Evolutionary conservation across 2,888 invertebrate genomes (phyloP).

Genomic region (Cynaeus angustus): DNA sequence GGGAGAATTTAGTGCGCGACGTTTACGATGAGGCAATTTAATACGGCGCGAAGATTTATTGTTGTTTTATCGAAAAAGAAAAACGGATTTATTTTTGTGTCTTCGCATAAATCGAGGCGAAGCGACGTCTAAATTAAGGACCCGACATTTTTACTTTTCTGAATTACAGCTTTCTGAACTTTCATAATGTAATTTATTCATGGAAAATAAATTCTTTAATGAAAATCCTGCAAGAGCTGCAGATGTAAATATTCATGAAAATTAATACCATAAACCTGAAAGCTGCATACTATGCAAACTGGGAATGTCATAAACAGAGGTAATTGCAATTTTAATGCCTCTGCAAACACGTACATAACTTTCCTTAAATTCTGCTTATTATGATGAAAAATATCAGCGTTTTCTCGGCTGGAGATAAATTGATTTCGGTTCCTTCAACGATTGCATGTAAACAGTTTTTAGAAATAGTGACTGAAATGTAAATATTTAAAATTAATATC

Average conservation of each 20-base stretch:
- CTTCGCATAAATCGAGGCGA: slow-evolving; percentile 15
- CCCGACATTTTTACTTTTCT: background rate
- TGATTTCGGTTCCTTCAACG: slow-evolving; percentile 27
- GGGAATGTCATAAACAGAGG: slow-evolving; percentile 21
- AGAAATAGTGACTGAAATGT: slow-evolving; percentile 25
- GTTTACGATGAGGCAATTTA: slow-evolving; percentile 60
- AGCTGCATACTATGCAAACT: slow-evolving; percentile 41
- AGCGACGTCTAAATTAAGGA: slow-evolving; percentile 4
- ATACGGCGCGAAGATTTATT: slow-evolving; percentile 58
- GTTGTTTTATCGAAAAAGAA: slow-evolving; percentile 58
- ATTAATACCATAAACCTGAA: slow-evolving; percentile 43
- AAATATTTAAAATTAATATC: slow-evolving; percentile 44
- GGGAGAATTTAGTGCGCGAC: slow-evolving; percentile 55
- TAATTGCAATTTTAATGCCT: slow-evolving; percentile 40
- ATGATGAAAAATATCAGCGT: slow-evolving; percentile 30
- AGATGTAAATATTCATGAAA: slow-evolving; percentile 30
- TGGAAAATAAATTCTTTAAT: slow-evolving; percentile 38
- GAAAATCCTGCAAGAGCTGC: slow-evolving; percentile 24
- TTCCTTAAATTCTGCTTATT: slow-evolving; percentile 27
- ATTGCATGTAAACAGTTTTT: slow-evolving; percentile 37
- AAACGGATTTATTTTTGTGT: slow-evolving; percentile 41
- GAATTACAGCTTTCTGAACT: background rate
- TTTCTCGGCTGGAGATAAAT: slow-evolving; percentile 9
- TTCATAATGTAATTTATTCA: slow-evolving; percentile 32
- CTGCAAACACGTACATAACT: slow-evolving; percentile 37